Base-by-base conservation (phyloP, 2,888 invertebrate species). In the Prionchulus punctatus region DNA sequence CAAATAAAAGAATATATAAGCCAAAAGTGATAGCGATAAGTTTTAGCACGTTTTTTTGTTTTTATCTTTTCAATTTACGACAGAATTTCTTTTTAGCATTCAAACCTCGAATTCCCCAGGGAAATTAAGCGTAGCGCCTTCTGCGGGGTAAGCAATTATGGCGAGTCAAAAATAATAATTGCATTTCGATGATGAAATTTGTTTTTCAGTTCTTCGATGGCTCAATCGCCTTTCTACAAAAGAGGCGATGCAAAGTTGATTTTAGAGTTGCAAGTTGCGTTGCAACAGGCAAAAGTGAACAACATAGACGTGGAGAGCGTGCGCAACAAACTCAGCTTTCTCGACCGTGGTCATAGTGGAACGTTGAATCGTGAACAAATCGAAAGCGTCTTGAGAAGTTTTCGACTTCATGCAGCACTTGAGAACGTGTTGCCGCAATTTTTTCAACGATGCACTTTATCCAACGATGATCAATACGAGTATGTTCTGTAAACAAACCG, bases 181-280 rank as follows among this genome's bases (percentile, higher is more conserved):
- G n/a, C n/a, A n/a, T n/a, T n/a, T n/a, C n/a, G n/a, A n/a, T n/a
- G n/a, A n/a, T 36, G 18, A 36, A 36, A 7, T 36, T 12, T 18
- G 7, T 36, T 36, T 36, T 36, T 36, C 36, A 36, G 45, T n/a
- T 12, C 18, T 15, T 49, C 28, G 12, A 49, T 23, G 12, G 26
- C 50, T 12, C 50, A 53, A 43, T 53, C 42, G 4, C 43, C 53
- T 4, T 36, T 25, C n/a, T 36, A 36, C 25, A 12, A 43, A 4
- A n/a, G 43, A 43, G 43, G 53, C 4, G 53, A 53, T 26, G 43
- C 53, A 4, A 53, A 53, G 27, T 28, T 53, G 26, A 43, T 43
- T 15, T 23, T 25, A 7, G 43, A 42, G 2, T 23, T 53, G 23
- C 2, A 43, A 26, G 3, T 2, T 4, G 7, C 21, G 21, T 3